These are phyloP conservation scores for Hartigia nigra DNA, from an alignment of 2,888 invertebrate species.

Conservation along the genomic window DNA sequence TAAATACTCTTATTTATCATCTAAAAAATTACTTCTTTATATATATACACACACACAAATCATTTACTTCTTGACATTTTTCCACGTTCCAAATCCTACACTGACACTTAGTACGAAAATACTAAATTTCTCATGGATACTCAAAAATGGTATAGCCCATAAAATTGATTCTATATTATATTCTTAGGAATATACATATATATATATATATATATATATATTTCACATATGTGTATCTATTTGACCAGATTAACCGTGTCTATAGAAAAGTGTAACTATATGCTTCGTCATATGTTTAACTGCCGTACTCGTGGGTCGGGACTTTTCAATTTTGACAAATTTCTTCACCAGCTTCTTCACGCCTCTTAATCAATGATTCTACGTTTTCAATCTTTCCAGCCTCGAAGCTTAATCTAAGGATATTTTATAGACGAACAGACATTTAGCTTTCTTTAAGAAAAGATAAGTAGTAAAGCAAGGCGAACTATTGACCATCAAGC, in stretches of 20 bases:
- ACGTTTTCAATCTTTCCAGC: background rate
- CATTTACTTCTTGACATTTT: background rate
- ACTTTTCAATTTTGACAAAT: background rate
- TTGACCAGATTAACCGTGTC: background rate
- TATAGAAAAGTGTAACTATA: background rate
- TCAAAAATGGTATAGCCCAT: background rate
- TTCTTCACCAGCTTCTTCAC: background rate
- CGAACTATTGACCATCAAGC: conserved; percentile 25
- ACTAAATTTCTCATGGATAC: background rate
- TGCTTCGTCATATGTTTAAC: background rate
- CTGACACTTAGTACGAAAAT: background rate
- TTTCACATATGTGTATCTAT: background rate
- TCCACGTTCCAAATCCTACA: background rate
- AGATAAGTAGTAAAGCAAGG: conserved; percentile 3
- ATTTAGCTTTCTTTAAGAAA: background rate
- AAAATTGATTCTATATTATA: background rate
- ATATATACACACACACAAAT: no score
- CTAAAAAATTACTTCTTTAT: background rate
- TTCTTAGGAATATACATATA: background rate
- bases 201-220: no score
- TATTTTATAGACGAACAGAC: background rate
- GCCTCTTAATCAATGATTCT: background rate
- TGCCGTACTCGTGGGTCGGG: background rate
- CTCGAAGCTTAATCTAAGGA: background rate
- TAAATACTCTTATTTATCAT: background rate